Percentiles rank a stretch among this genome's conserved stretches.
These are phyloP conservation scores for Bolborhynchus lineola DNA, from an alignment of 2,113 vertebrate genomes.

Conservation along the genomic window DNA sequence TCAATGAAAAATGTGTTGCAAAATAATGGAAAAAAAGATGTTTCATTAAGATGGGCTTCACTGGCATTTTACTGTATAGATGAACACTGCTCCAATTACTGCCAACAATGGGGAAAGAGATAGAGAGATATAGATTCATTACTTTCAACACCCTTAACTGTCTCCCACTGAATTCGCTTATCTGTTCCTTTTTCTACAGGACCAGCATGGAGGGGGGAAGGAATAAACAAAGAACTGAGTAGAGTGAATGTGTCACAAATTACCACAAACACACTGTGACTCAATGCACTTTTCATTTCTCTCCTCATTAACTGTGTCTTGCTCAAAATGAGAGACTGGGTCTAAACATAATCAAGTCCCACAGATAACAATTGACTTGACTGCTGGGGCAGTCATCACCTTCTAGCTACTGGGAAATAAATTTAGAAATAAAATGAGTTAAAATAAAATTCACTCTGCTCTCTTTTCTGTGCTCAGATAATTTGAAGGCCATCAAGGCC, in stretches of 20 bases:
- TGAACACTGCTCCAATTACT: slow-evolving; percentile 84
- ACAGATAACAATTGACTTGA: slow-evolving; percentile 81
- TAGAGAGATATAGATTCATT: slow-evolving; percentile 81
- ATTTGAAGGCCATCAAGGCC: slow-evolving; percentile 77
- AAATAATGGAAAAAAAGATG: slow-evolving; percentile 80
- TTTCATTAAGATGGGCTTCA: slow-evolving; percentile 80
- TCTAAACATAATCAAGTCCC: slow-evolving; percentile 80
- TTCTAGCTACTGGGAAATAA: slow-evolving; percentile 76
- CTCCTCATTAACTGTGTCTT: slow-evolving; percentile 84
- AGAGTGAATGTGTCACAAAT: slow-evolving; percentile 81
- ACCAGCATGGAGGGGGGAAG: slow-evolving; percentile 56
- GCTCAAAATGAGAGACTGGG: slow-evolving; percentile 77
- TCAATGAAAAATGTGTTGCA: slow-evolving; percentile 81
- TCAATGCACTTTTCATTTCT: slow-evolving; percentile 80
- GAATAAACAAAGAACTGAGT: slow-evolving; percentile 77
- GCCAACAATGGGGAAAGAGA: slow-evolving; percentile 76
- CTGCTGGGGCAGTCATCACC: slow-evolving; percentile 75
- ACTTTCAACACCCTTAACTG: slow-evolving; percentile 80
- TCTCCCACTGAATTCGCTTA: slow-evolving; percentile 76
- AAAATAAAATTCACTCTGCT: slow-evolving; percentile 80
- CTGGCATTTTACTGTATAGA: slow-evolving; percentile 78
- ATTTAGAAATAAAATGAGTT: slow-evolving; percentile 83
- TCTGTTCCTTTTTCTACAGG: slow-evolving; percentile 73
- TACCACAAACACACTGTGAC: slow-evolving; percentile 80
- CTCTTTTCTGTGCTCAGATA: slow-evolving; percentile 75